Conservation (phyloP, 2,113 vertebrate genomes). For the Ailurus styani region DNA sequence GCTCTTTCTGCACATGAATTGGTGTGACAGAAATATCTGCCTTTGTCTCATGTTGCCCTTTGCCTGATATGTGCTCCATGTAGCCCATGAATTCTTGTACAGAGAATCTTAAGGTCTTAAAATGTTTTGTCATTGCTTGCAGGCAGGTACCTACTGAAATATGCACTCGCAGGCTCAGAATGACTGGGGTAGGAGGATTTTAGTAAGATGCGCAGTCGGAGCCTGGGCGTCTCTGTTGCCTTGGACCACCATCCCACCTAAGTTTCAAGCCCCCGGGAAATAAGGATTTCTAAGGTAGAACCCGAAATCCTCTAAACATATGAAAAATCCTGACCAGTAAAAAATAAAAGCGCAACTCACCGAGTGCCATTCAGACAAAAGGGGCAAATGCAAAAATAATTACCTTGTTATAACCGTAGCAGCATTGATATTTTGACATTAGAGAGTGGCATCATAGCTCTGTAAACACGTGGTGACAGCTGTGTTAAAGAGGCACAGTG, state of each 20-base stretch:
- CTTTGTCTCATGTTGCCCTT: background rate
- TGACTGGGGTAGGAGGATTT: background rate
- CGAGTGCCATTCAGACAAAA: conserved; percentile 27
- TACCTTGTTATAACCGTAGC: conserved; percentile 38
- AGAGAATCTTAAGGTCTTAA: conserved; percentile 45
- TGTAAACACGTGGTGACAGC: conserved; percentile 56
- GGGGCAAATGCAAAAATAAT: conserved; percentile 58
- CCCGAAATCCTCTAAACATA: background rate
- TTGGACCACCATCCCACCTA: background rate
- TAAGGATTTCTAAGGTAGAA: conserved; percentile 19
- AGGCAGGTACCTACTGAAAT: background rate
- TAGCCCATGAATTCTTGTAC: background rate
- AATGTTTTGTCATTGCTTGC: conserved; percentile 47
- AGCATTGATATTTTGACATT: conserved; percentile 67
- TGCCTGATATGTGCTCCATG: background rate
- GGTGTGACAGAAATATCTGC: background rate
- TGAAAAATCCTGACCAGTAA: conserved; percentile 7
- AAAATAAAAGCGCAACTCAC: conserved; percentile 3
- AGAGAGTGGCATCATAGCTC: conserved; percentile 47
- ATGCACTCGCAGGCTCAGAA: background rate
- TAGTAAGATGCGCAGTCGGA: background rate
- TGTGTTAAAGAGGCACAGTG: conserved; percentile 66
- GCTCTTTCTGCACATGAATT: background rate
- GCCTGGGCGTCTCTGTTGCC: background rate
- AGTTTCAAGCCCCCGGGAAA: conserved; percentile 41